phyloP scores from a whole-genome alignment of 2,797 vertebrate species.

The Anabacerthia variegaticeps region DNA sequence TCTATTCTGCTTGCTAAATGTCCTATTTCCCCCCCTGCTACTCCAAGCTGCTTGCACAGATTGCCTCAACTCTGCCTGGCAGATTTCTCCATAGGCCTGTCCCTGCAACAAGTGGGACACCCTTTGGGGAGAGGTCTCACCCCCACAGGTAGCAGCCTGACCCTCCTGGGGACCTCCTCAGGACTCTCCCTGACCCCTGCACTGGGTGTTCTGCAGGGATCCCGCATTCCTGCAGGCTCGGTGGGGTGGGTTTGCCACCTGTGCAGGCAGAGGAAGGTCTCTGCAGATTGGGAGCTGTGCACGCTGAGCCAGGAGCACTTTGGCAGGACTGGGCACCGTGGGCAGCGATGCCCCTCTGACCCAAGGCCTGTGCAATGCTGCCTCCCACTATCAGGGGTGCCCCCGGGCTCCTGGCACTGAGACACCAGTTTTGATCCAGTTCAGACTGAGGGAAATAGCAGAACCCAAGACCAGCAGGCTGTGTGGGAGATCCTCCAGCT shows the following conservation, averaged over 20 bases:
- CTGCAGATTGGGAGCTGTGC: not conserved
- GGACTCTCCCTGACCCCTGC: not conserved
- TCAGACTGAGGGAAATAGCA: not conserved
- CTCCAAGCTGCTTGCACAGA: not conserved
- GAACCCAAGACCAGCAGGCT: not conserved
- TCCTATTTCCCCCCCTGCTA: not conserved
- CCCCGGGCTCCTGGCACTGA: not conserved
- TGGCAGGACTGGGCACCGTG: fast-evolving
- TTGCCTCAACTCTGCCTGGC: not conserved
- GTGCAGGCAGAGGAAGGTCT: not conserved
- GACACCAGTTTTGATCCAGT: not conserved
- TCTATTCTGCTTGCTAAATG: not conserved
- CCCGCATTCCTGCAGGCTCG: not conserved
- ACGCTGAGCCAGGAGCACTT: not conserved
- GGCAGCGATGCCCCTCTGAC: not conserved
- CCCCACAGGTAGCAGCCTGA: not conserved
- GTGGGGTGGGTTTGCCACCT: not conserved
- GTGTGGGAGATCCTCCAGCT: not conserved
- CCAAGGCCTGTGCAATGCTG: fast-evolving
- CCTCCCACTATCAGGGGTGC: not conserved
- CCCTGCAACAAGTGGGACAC: not conserved
- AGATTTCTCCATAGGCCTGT: not conserved
- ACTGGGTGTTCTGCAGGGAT: not conserved
- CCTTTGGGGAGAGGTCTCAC: not conserved
- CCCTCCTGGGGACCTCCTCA: not conserved